Evolutionary conservation across 2,888 invertebrate genomes (phyloP).

Genomic region (Volucella zonaria): DNA sequence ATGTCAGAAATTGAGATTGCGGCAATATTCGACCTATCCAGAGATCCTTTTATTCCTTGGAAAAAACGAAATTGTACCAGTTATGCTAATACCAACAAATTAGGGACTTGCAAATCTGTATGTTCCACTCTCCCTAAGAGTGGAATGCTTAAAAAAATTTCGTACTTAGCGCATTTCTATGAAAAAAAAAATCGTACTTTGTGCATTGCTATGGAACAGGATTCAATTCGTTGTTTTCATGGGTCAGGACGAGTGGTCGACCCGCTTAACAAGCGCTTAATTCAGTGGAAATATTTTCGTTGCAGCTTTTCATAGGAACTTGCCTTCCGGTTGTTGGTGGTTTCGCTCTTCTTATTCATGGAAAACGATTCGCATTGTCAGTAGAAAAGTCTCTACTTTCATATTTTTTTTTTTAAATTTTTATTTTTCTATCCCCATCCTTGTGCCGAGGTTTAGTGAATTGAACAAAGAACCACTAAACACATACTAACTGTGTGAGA

Average conservation of each 20-base stretch:
- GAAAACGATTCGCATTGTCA: constrained; percentile 20
- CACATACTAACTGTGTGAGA: constrained; percentile 38
- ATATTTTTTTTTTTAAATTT: background rate
- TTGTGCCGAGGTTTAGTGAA: constrained; percentile 26
- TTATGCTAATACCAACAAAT: constrained; percentile 68
- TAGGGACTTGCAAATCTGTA: constrained; percentile 42
- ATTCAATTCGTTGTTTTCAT: background rate
- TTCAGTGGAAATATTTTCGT: constrained; percentile 62
- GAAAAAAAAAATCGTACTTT: background rate
- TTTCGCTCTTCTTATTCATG: background rate
- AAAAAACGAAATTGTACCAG: constrained; percentile 24
- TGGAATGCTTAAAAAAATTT: constrained; percentile 29
- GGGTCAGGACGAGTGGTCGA: constrained; percentile 23
- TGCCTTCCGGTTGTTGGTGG: constrained; percentile 48
- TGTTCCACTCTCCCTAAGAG: background rate
- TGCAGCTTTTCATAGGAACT: constrained; percentile 51
- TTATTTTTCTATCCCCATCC: background rate
- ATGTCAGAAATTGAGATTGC: constrained; percentile 47
- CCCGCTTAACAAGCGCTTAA: constrained; percentile 57
- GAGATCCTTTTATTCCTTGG: constrained; percentile 16
- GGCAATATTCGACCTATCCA: constrained; percentile 13
- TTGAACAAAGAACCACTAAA: constrained; percentile 54
- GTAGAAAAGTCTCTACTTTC: constrained; percentile 13
- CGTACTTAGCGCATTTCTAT: background rate
- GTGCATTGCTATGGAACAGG: background rate